Evolutionary conservation across 2,113 vertebrate genomes (phyloP).

Genomic region (Orycteropus afer): DNA sequence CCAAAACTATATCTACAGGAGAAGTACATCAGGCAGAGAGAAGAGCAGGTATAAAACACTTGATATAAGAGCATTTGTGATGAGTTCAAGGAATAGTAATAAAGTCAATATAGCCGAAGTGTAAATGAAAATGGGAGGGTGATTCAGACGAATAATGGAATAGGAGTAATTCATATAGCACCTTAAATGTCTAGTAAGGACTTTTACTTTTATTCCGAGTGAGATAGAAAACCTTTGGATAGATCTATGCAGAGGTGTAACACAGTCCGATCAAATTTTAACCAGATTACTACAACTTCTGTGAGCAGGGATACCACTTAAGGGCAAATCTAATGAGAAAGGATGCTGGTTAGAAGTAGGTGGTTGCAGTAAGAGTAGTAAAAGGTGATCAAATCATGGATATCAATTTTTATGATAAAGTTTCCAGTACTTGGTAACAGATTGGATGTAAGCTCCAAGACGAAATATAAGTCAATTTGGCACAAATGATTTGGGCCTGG

Average conservation of each 20-base stretch:
- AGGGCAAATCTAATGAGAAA: neutral
- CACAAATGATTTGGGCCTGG: neutral
- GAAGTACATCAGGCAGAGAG: neutral
- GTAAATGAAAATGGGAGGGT: neutral
- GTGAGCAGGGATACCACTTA: neutral
- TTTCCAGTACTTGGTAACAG: neutral
- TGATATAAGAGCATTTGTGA: neutral
- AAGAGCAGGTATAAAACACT: neutral
- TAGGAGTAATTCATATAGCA: neutral
- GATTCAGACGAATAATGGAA: neutral
- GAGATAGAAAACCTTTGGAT: neutral
- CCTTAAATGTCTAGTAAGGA: neutral
- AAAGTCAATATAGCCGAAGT: neutral
- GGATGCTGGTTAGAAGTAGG: neutral
- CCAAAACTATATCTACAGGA: neutral
- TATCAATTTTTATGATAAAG: neutral
- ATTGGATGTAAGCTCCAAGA: neutral
- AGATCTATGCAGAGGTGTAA: neutral
- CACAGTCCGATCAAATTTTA: neutral
- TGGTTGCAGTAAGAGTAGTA: neutral
- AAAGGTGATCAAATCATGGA: neutral
- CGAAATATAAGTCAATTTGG: neutral
- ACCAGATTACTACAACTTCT: too few relatives aligned
- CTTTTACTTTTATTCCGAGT: neutral
- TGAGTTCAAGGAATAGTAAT: neutral